These are phyloP conservation scores for Ecliptopera silaceata DNA, from an alignment of 2,888 invertebrate genomes.

Conservation along the genomic window DNA sequence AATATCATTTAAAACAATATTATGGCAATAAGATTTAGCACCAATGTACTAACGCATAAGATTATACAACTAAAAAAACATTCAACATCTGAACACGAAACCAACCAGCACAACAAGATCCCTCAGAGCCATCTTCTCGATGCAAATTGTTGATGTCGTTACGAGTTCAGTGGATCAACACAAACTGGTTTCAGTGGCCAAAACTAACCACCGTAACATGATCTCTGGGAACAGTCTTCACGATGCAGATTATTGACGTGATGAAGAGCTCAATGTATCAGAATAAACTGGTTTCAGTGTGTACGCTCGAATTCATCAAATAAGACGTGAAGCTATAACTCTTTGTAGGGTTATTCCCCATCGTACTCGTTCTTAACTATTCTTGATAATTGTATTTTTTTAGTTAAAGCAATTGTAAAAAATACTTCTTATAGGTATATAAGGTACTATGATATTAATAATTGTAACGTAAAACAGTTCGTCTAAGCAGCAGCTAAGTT, in stretches of 20 bases:
- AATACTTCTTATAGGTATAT: no score
- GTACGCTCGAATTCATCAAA: constrained; percentile 68
- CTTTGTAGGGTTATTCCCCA: constrained; percentile 41
- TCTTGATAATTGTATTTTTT: neutral
- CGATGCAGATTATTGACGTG: constrained; percentile 13
- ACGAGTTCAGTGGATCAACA: constrained; percentile 37
- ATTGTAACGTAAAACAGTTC: no score
- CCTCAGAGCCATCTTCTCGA: neutral
- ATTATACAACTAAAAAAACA: constrained; percentile 21
- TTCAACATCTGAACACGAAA: constrained; percentile 8
- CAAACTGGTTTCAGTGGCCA: constrained; percentile 40
- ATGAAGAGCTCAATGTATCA: constrained; percentile 37
- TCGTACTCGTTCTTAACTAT: neutral
- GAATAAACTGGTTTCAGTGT: constrained; percentile 41
- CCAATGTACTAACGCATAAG: constrained; percentile 7
- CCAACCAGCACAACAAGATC: constrained; percentile 3
- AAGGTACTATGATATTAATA: no score
- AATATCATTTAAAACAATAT: no score
- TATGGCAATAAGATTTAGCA: constrained; percentile 2
- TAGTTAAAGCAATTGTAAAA: neutral
- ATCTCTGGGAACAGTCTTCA: neutral
- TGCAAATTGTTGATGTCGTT: constrained; percentile 16
- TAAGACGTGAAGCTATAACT: constrained; percentile 66
- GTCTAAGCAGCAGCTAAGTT: no score
- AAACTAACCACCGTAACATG: constrained; percentile 1